A percentile compares a stretch with the other conserved stretches of the same genome.
Evolutionary conservation across 64 coral and sea anemone species (phyloP).

Genomic region (Stichodactyla mertensii): DNA sequence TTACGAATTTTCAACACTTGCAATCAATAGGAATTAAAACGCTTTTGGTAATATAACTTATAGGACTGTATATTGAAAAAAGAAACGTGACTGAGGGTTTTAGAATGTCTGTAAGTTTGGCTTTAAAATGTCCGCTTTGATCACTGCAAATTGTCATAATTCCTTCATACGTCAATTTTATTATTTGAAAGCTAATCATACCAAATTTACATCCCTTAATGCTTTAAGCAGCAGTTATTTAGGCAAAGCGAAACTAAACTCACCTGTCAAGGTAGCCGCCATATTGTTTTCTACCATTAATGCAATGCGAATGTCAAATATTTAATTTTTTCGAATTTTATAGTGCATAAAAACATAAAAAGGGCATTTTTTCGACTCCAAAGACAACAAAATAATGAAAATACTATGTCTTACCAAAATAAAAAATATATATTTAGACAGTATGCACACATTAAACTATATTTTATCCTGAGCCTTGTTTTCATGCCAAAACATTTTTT

Average conservation of each 20-base stretch:
- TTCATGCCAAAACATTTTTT: constrained; percentile 34
- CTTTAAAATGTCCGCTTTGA: not conserved
- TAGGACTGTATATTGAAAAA: not conserved
- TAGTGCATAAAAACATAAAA: not conserved
- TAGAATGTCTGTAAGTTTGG: not conserved
- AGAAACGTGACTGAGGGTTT: not conserved
- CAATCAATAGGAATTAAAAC: too few species aligned
- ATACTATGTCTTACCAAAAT: not conserved
- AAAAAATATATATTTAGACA: constrained; percentile 10
- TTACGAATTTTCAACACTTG: too few species aligned
- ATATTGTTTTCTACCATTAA: constrained; percentile 31
- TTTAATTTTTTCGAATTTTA: constrained; percentile 2
- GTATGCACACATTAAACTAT: constrained; percentile 15
- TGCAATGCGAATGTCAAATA: constrained; percentile 8
- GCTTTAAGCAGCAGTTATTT: constrained; percentile 1
- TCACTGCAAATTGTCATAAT: not conserved
- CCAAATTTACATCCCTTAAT: not conserved
- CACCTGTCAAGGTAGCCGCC: constrained; percentile 30
- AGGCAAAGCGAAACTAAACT: not conserved
- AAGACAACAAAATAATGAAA: not conserved
- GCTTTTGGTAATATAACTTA: too few species aligned
- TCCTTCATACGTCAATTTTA: constrained; percentile 8
- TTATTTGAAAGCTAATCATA: not conserved
- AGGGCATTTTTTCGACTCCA: constrained; percentile 3
- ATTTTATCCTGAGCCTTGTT: constrained; percentile 20